Evolutionary conservation across 2,888 invertebrate genomes (phyloP).

Genomic region (Sesia bembeciformis): DNA sequence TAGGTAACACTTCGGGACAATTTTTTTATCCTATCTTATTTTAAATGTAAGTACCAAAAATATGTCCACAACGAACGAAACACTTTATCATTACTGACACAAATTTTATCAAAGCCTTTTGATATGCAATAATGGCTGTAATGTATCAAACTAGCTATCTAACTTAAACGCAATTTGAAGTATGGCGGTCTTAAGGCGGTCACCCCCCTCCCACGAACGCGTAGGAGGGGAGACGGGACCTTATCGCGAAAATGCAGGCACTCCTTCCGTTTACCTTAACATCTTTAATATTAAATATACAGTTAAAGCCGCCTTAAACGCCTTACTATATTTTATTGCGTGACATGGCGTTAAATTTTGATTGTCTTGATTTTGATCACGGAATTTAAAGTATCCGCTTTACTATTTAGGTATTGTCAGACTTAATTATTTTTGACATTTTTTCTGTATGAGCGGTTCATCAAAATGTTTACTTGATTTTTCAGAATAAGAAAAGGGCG

Average conservation of each 20-base stretch:
- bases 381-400: too few relatives aligned
- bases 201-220: conserved; percentile 49
- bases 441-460: too few relatives aligned
- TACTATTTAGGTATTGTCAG: too few relatives aligned
- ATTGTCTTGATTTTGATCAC: conserved; percentile 6
- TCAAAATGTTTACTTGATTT: too few relatives aligned
- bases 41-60: conserved; percentile 4
- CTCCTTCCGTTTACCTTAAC: conserved; percentile 69
- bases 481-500: too few relatives aligned
- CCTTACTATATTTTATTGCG: conserved; percentile 41
- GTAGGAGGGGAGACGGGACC: conserved; percentile 32
- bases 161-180: conserved; percentile 72
- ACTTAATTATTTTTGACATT: too few relatives aligned
- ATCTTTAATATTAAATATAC: conserved; percentile 73
- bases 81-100: conserved; percentile 29
- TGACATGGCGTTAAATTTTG: conserved; percentile 13
- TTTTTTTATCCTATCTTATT: neutral
- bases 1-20: neutral
- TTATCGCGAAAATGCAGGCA: conserved; percentile 73
- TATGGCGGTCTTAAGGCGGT: conserved; percentile 62
- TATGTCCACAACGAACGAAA: conserved; percentile 20
- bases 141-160: conserved; percentile 72
- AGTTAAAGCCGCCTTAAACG: conserved; percentile 56
- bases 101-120: conserved; percentile 56
- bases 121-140: conserved; percentile 68